phyloP scores from a whole-genome alignment of 2,888 invertebrate genomes.

The Teleogryllus oceanicus region DNA sequence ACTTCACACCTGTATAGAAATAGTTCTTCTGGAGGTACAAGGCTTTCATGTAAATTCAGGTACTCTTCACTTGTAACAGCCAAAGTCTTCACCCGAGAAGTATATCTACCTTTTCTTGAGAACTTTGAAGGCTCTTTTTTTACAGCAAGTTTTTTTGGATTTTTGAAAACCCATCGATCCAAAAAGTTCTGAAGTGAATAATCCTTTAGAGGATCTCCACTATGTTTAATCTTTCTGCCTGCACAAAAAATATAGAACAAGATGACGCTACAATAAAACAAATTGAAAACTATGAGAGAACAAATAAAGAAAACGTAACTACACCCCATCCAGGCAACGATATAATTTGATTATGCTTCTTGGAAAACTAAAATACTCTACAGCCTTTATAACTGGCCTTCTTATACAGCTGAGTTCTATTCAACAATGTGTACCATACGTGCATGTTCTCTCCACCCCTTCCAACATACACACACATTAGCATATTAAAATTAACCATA shows the following conservation, averaged over 20 bases:
- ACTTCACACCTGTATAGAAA: constrained; percentile 69
- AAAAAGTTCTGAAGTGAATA: constrained; percentile 87
- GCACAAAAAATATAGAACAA: constrained; percentile 33
- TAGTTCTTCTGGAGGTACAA: constrained; percentile 86
- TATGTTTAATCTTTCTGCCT: constrained; percentile 75
- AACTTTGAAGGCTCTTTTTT: constrained; percentile 57
- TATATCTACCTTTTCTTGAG: constrained; percentile 61
- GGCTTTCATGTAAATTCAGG: constrained; percentile 61
- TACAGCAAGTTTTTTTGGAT: constrained; percentile 67
- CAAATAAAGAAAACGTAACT: no score
- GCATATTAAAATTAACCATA: no score
- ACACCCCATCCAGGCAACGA: no score
- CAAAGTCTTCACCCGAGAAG: constrained; percentile 66
- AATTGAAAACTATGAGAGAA: no score
- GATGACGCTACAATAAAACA: no score
- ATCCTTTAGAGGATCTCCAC: constrained; percentile 91
- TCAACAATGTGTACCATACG: no score
- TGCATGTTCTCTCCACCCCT: no score
- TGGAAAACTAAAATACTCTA: no score
- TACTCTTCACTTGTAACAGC: constrained; percentile 71
- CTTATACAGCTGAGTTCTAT: no score
- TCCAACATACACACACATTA: no score
- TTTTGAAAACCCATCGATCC: constrained; percentile 93
- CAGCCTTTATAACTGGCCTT: no score
- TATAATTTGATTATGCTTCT: no score